Percentiles rank a stretch among this genome's conserved stretches.
Conservation (phyloP, 1,140 invertebrate species). For the Bicyclus anynana region DNA sequence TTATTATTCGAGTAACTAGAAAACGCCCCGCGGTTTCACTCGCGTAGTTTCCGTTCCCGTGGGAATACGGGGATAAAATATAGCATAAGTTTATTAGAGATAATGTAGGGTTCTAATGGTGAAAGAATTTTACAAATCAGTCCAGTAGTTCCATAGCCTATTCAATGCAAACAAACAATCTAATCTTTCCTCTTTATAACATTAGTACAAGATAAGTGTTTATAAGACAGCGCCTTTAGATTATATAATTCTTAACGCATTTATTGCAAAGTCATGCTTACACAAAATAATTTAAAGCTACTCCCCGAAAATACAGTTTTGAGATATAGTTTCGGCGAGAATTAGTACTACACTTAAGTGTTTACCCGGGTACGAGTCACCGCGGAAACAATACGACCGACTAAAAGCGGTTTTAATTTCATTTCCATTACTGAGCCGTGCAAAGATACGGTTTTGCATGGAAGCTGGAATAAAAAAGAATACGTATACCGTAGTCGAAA, state of each 20-base stretch:
- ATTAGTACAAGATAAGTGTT: neutral
- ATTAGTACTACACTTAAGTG: slow-evolving; percentile 8
- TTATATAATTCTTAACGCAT: no score
- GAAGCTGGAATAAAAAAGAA: slow-evolving; percentile 60
- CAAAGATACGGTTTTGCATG: slow-evolving; percentile 60
- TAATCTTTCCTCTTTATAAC: no score
- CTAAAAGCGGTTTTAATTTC: slow-evolving; percentile 67
- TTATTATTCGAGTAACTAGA: no score
- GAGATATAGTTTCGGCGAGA: neutral
- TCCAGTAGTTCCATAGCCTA: no score
- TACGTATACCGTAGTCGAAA: slow-evolving; percentile 54
- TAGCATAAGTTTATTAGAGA: no score
- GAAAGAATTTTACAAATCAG: no score
- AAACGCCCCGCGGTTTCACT: no score
- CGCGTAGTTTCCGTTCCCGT: no score
- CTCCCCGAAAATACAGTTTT: neutral
- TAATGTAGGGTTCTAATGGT: no score
- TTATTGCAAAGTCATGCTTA: neutral
- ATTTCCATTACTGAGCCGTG: slow-evolving; percentile 60
- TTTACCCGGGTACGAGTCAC: slow-evolving; percentile 17
- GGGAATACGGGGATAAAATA: no score
- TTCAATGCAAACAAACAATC: no score
- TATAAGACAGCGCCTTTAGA: neutral
- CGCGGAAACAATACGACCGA: slow-evolving; percentile 41
- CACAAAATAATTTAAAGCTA: no score